Evolutionary conservation across 2,888 invertebrate species (phyloP).

Genomic region (Thecocarcelia acutangulata): DNA sequence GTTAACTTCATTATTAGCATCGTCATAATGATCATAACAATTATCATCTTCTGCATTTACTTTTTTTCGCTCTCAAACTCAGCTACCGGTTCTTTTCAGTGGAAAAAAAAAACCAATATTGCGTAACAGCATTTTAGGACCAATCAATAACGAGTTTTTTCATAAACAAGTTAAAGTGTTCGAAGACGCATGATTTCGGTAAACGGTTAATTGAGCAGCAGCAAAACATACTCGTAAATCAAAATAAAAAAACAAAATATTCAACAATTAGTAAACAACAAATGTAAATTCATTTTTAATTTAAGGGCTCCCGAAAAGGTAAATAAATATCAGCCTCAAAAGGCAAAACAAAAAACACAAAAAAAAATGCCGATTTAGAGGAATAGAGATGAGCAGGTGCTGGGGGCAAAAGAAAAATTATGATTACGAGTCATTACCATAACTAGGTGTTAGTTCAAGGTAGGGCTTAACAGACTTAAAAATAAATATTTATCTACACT

Average conservation of each 20-base stretch:
- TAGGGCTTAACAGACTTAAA: too few species aligned
- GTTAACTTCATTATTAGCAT: constrained; percentile 8
- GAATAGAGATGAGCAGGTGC: too few species aligned
- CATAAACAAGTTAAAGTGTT: constrained; percentile 47
- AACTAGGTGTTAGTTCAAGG: too few species aligned
- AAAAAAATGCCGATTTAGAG: not conserved
- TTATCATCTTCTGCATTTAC: constrained; percentile 23
- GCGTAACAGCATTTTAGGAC: constrained; percentile 49
- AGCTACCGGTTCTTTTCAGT: not conserved
- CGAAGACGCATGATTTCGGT: constrained; percentile 4
- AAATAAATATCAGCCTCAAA: too few species aligned
- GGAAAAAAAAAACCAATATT: constrained; percentile 45
- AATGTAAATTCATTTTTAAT: constrained; percentile 14
- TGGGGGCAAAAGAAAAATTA: too few species aligned
- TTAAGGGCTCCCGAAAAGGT: constrained; percentile 6
- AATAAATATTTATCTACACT: too few species aligned
- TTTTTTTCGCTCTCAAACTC: constrained; percentile 15
- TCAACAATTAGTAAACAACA: not conserved
- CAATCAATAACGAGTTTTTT: constrained; percentile 51
- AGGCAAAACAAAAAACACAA: not conserved
- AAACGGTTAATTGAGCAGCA: not conserved
- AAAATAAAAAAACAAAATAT: not conserved
- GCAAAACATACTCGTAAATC: not conserved
- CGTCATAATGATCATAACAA: not conserved
- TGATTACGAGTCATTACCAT: too few species aligned